Conservation (phyloP, 2,113 vertebrate genomes). For the Tringa solitaria region DNA sequence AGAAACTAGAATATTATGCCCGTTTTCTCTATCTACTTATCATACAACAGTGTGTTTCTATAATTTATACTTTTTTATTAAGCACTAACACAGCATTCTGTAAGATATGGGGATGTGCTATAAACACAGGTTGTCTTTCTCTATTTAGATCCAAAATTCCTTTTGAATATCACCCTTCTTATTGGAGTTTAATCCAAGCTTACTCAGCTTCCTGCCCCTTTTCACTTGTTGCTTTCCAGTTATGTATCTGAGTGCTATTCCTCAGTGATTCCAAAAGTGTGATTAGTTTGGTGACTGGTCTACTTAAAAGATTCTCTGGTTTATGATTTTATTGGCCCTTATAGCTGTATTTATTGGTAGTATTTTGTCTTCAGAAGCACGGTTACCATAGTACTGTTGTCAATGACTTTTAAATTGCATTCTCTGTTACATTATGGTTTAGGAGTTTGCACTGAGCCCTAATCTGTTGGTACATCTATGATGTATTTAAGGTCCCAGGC, state of each 20-base stretch:
- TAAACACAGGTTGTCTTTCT: background rate
- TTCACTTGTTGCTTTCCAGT: background rate
- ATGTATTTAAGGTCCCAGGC: background rate
- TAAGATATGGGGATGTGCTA: background rate
- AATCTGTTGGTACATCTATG: background rate
- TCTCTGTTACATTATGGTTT: background rate
- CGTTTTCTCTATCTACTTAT: background rate
- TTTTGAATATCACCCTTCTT: background rate
- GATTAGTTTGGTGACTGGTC: background rate
- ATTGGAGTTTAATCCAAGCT: background rate
- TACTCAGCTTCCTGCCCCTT: background rate
- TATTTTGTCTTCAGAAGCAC: background rate
- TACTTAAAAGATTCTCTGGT: background rate
- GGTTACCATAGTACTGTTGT: background rate
- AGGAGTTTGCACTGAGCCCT: background rate
- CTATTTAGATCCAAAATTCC: background rate
- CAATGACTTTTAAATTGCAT: background rate
- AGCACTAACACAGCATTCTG: background rate
- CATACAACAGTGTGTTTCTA: background rate
- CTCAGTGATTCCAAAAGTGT: background rate
- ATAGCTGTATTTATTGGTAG: background rate
- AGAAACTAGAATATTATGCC: background rate
- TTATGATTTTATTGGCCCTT: background rate
- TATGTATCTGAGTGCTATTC: background rate
- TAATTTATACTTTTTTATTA: background rate